A percentile compares a stretch with the other conserved stretches of the same genome.
Conservation (phyloP, 2,888 invertebrate genomes). For the Tiliacea aurago region DNA sequence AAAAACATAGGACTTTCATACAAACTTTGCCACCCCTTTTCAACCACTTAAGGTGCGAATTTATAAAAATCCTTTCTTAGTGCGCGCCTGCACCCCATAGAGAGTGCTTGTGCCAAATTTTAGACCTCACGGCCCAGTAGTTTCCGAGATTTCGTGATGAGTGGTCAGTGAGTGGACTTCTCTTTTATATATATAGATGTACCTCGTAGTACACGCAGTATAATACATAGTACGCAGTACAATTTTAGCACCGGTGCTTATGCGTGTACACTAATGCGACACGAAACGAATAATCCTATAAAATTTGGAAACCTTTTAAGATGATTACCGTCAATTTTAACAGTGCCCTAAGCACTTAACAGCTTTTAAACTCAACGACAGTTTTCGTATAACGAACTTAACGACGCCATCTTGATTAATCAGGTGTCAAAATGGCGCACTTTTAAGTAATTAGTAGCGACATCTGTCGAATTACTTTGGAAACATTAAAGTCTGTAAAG, state of each 20-base stretch:
- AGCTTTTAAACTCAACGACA: slow-evolving; percentile 77
- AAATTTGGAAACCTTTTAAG: slow-evolving; percentile 79
- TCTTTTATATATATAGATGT: no score
- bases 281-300: slow-evolving; percentile 79
- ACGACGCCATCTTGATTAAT: slow-evolving; percentile 77
- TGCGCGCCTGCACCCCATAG: no score
- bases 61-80: no score
- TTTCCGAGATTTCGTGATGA: no score
- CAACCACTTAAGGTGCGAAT: no score
- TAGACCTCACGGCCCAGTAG: no score
- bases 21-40: no score
- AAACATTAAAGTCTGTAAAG: slow-evolving; percentile 33
- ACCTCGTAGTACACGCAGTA: not conserved
- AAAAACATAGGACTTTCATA: no score
- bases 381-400: slow-evolving; percentile 75
- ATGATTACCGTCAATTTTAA: slow-evolving; percentile 80
- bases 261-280: slow-evolving; percentile 68
- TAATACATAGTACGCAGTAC: not conserved
- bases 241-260: slow-evolving; percentile 38
- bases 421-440: slow-evolving; percentile 65
- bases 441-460: slow-evolving; percentile 64
- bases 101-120: no score
- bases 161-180: no score
- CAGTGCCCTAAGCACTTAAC: slow-evolving; percentile 73
- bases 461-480: slow-evolving; percentile 56